Base-by-base conservation (phyloP, 2,888 invertebrate genomes). In the Papilio gigon region DNA sequence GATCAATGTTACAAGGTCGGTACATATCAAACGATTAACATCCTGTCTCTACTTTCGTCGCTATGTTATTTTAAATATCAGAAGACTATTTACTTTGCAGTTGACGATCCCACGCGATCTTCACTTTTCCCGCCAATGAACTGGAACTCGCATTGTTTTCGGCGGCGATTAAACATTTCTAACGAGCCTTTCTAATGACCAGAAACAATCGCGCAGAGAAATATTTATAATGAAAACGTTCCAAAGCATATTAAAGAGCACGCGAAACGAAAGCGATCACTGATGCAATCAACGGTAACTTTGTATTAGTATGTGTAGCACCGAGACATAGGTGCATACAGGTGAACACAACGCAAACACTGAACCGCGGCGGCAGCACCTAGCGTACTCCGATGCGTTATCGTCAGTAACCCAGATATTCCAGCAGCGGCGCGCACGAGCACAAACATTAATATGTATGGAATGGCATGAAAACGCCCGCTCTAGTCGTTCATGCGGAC, bases 181-280 rank as follows among this genome's bases (percentile, higher is more conserved):
- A 63, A 68, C 58, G 68, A 68, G 44, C 68, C 63, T 63, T 63
- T 68, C 56, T 63, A 68, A 63, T 50, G 63, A 35, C 37, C 68
- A 63, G 58, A 63, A 58, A 64, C 68, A 68, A 68, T 63, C 47
- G 42, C 30, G 37, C 63, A 40, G 50, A 60, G 60, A 47, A 62
- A 56, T 25, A n/a, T 67, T 37, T 37, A 14, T 60, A 40, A 40
- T 25, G 60, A 64, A 56, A 64, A 53, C 63, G 50, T 53, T 64
- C 4, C 17, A 40, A 37, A 35, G 33, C n/a, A n/a, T 12, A 35
- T 17, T 56, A 56, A 44, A 59, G 14, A 20, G 2, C 8, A 20
- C 37, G 37, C 8, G 50, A 63, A 63, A 50, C 35, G 33, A 62
- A 62, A 47, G 30, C 20, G 35, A 47, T 50, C 27, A 14, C 8